A percentile compares a stretch with the other conserved stretches of the same genome.
Conservation (phyloP, 2,797 vertebrate species). For the Sebastes ruberrimus region DNA sequence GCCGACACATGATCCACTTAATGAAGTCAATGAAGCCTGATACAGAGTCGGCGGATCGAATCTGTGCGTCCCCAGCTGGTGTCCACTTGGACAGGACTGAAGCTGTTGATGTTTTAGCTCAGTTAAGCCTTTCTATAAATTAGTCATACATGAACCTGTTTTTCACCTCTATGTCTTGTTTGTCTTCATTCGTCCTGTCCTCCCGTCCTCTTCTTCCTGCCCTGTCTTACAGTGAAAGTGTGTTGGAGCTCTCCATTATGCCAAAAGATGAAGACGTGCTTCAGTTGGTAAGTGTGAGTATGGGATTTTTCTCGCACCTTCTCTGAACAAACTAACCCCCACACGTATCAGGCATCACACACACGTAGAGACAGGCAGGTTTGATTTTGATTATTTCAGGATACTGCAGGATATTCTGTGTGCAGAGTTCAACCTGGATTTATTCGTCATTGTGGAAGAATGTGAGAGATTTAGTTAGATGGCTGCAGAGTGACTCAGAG, state of each 20-base stretch:
- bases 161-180: neutral
- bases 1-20: neutral
- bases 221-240: constrained; percentile 84
- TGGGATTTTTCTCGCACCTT: constrained; percentile 44
- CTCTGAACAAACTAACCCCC: neutral
- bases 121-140: neutral
- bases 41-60: neutral
- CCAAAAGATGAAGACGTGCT: constrained; percentile 97
- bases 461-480: constrained; percentile 41
- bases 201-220: neutral
- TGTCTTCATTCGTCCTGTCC: neutral
- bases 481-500: constrained; percentile 57
- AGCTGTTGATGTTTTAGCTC: neutral
- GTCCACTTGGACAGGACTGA: neutral
- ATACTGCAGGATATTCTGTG: neutral
- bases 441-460: constrained; percentile 54
- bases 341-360: neutral
- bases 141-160: neutral
- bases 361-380: neutral
- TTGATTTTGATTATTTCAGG: neutral
- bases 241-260: constrained; percentile 97
- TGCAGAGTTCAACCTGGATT: constrained; percentile 12
- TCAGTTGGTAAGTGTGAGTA: constrained; percentile 91
- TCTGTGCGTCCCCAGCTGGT: neutral
- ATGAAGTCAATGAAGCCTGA: neutral